Evolutionary conservation across 2,113 vertebrate genomes (phyloP).

Genomic region (Myanophis thanlyinensis): DNA sequence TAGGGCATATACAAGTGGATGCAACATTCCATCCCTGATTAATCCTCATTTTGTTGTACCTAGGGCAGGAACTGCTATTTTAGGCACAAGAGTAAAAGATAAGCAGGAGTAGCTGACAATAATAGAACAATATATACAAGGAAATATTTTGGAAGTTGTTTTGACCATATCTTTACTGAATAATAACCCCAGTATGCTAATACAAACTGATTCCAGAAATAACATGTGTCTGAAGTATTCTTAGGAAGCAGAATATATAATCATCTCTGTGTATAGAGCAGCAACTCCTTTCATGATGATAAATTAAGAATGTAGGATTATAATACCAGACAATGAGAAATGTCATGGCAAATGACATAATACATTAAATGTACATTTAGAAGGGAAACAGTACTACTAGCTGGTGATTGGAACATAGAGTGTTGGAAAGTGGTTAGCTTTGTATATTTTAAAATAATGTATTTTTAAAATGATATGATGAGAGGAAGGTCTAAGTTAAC

Average conservation of each 20-base stretch:
- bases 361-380: not conserved
- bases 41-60: not conserved
- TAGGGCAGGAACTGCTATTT: constrained; percentile 6
- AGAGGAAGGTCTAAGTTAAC: not conserved
- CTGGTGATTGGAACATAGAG: not conserved
- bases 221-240: not conserved
- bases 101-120: constrained; percentile 5
- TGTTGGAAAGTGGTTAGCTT: not conserved
- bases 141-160: not conserved
- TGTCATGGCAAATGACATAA: not conserved
- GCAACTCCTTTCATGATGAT: not conserved
- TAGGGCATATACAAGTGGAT: not conserved
- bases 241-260: not conserved
- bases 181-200: not conserved
- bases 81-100: not conserved
- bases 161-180: not conserved
- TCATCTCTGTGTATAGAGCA: not conserved
- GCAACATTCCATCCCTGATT: not conserved
- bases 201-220: not conserved
- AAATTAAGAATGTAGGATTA: not conserved
- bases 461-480: not conserved
- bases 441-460: not conserved
- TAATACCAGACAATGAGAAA: not conserved
- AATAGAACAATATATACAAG: not conserved
- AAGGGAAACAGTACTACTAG: not conserved